phyloP scores from a whole-genome alignment of 2,888 invertebrate species.

The Tiliacea aurago region DNA sequence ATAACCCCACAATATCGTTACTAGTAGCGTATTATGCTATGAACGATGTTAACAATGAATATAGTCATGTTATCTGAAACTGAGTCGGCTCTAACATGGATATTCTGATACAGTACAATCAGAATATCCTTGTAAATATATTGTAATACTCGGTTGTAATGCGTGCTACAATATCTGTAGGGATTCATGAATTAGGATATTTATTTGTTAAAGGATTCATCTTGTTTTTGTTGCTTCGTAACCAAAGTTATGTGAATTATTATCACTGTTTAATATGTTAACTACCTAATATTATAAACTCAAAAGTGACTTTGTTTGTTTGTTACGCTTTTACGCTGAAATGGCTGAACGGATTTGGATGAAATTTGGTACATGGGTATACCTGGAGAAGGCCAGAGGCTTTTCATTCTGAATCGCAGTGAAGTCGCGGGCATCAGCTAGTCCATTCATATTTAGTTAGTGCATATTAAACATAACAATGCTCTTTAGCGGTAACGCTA shows the following conservation, averaged over 20 bases:
- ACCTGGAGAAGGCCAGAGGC: no score
- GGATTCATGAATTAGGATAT: not conserved
- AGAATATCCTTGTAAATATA: slow-evolving; percentile 30
- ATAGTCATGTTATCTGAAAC: slow-evolving; percentile 20
- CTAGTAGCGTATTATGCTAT: slow-evolving; percentile 4
- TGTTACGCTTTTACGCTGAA: no score
- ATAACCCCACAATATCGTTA: slow-evolving; percentile 2
- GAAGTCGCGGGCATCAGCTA: no score
- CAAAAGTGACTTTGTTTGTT: no score
- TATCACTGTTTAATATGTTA: no score
- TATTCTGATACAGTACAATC: slow-evolving; percentile 12
- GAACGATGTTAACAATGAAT: slow-evolving; percentile 25
- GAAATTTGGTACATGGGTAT: no score
- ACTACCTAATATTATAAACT: no score
- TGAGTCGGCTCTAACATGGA: slow-evolving; percentile 18
- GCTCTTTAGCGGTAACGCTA: not conserved
- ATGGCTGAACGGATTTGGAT: no score
- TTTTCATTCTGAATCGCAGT: no score
- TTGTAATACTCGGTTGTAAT: slow-evolving; percentile 23
- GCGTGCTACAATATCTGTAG: not conserved
- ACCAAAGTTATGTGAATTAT: not conserved
- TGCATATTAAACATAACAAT: not conserved
- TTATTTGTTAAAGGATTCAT: not conserved
- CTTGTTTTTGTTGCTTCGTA: not conserved
- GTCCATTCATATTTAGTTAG: not conserved